Base-by-base conservation (phyloP, 2,888 invertebrate species). In the Villa cingulata region DNA sequence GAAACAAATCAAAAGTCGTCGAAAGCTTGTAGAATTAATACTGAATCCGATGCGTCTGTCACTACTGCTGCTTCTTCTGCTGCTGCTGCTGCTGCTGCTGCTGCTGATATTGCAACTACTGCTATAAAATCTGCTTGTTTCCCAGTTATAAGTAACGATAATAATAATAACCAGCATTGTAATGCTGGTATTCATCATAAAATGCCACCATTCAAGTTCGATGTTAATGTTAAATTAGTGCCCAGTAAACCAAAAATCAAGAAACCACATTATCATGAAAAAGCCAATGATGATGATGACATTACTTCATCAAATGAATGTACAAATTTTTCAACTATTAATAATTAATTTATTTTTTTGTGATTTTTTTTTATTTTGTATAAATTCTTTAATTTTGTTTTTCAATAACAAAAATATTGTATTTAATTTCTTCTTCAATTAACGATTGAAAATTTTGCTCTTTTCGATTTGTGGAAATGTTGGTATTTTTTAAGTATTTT, bases 181-280 rank as follows among this genome's bases (percentile, higher is more conserved):
- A 32, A 12, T 32, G 4, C 29, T n/a, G n/a, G n/a, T n/a, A n/a
- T n/a, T n/a, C n/a, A n/a, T n/a, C n/a, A n/a, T n/a, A n/a, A 32
- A 58, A 57, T 51, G 57, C 56, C 39, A 70, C 82, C 82, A 46
- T 79, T 84, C 57, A 83, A 83, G 74, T 79, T 84, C 70, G 83
- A 84, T 65, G 81, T 84, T 60, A 82, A 80, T 66, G 81, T 84
- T 53, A 81, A 83, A 66, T 72, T 83, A 64, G 76, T 83, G 66
- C 80, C 83, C 55, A 54, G 43, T 43, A 81, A 81, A 53, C 60
- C 64, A 53, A 58, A 58, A 56, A 55, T 55, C 56, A 59, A 57
- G 57, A 54, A 53, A 48, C 46, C 23, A 2, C 32, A 12, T 32
- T 3, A 46, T 43, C 41, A 49, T 37, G 48, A 49, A 27, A 37